Percentiles rank a stretch among this genome's conserved stretches.
Conservation (phyloP, 2,888 invertebrate genomes). For the Atethmia centrago region DNA sequence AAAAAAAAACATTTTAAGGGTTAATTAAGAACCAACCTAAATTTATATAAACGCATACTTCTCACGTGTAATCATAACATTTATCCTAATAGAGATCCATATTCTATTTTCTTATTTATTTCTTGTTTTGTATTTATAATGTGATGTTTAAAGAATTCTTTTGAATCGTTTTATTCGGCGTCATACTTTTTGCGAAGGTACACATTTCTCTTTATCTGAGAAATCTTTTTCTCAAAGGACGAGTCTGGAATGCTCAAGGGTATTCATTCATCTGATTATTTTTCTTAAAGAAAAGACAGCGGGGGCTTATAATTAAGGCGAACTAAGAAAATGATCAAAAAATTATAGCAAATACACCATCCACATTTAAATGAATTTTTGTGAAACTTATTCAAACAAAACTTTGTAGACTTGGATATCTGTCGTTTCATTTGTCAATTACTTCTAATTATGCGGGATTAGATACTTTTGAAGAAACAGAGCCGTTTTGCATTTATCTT, state of each 20-base stretch:
- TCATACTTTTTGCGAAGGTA: slow-evolving; percentile 76
- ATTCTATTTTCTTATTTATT: slow-evolving; percentile 29
- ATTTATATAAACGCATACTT: too few species aligned
- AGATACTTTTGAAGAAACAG: slow-evolving; percentile 56
- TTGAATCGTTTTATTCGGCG: slow-evolving; percentile 79
- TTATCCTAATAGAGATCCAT: slow-evolving; percentile 3
- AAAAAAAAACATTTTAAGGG: too few species aligned
- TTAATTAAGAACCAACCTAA: too few species aligned
- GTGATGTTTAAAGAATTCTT: slow-evolving; percentile 80
- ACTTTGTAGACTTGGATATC: slow-evolving; percentile 39
- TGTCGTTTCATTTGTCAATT: slow-evolving; percentile 57
- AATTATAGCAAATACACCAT: slow-evolving; percentile 55
- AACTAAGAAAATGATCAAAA: slow-evolving; percentile 65
- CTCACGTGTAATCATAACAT: too few species aligned
- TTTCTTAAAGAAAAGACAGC: slow-evolving; percentile 79
- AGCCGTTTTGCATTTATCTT: slow-evolving; percentile 64
- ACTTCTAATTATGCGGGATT: slow-evolving; percentile 59
- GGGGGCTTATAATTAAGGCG: slow-evolving; percentile 78
- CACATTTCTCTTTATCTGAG: slow-evolving; percentile 83
- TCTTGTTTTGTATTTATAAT: slow-evolving; percentile 61
- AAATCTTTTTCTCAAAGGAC: slow-evolving; percentile 85
- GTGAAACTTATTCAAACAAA: slow-evolving; percentile 38
- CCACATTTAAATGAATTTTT: slow-evolving; percentile 43
- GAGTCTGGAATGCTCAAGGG: slow-evolving; percentile 81
- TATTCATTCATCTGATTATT: slow-evolving; percentile 86